Percentiles rank a stretch among this genome's conserved stretches.
Conservation (phyloP, 2,113 vertebrate genomes). For the Sisor rabdophorus region DNA sequence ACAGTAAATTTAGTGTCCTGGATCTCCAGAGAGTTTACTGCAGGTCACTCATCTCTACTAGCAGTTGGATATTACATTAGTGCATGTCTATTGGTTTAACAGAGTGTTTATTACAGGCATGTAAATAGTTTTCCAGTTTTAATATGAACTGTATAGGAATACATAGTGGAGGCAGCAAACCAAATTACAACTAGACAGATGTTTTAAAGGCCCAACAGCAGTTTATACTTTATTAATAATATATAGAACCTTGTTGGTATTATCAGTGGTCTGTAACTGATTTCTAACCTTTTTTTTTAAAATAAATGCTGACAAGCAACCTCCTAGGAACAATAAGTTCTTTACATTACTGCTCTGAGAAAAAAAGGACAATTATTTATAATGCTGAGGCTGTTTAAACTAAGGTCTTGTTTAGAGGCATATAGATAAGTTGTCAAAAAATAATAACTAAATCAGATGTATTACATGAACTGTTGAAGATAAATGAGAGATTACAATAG, state of each 20-base stretch:
- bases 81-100: background rate
- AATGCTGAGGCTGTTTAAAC: background rate
- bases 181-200: background rate
- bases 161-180: background rate
- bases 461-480: background rate
- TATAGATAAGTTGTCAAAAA: background rate
- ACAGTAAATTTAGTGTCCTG: slow-evolving; percentile 3
- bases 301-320: background rate
- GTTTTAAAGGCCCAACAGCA: background rate
- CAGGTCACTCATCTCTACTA: slow-evolving; percentile 1
- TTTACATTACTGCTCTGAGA: background rate
- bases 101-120: background rate
- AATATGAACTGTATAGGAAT: background rate
- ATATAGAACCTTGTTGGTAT: background rate
- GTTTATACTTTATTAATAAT: background rate
- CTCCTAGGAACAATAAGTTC: background rate
- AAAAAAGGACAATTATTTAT: background rate
- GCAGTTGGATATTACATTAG: background rate
- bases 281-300: too few species aligned
- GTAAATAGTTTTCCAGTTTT: slow-evolving; percentile 19
- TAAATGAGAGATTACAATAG: background rate
- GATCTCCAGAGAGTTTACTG: slow-evolving; percentile 1
- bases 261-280: too few species aligned
- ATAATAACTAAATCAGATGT: background rate
- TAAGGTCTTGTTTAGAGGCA: too few species aligned